Conservation (phyloP, 2,888 invertebrate genomes). For the Ecliptopera silaceata region DNA sequence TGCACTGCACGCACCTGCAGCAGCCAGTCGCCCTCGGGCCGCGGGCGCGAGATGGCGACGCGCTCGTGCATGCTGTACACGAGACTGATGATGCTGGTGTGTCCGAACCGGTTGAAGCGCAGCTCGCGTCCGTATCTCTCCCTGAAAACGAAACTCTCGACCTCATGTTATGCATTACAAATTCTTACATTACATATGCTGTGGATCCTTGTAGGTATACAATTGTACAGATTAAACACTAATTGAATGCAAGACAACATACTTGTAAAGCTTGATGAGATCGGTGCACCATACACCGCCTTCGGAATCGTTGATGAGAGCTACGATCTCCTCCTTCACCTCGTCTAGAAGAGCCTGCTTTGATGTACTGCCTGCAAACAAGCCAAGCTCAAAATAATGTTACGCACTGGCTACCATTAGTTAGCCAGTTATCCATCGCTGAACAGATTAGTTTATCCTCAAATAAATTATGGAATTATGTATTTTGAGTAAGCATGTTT, state of each 20-base stretch:
- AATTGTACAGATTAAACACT: too few species aligned
- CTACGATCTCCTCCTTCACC: conserved; percentile 52
- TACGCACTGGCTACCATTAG: too few species aligned
- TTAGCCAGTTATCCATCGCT: too few species aligned
- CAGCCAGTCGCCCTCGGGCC: conserved; percentile 48
- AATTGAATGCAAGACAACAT: too few species aligned
- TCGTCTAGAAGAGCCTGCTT: conserved; percentile 49
- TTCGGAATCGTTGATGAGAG: conserved; percentile 58
- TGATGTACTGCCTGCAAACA: conserved; percentile 48
- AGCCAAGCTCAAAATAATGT: too few species aligned
- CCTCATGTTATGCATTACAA: too few species aligned
- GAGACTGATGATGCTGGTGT: conserved; percentile 58
- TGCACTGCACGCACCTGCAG: conserved; percentile 30
- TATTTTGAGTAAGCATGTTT: too few species aligned
- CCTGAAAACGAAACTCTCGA: conserved; percentile 39
- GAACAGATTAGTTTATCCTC: too few species aligned
- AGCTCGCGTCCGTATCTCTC: conserved; percentile 61
- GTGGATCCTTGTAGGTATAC: neutral
- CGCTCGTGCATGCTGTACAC: conserved; percentile 47
- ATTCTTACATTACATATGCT: neutral
- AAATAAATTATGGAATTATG: too few species aligned
- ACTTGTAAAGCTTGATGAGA: conserved; percentile 72
- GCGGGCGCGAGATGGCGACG: conserved; percentile 39
- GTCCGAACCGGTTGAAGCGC: conserved; percentile 58
- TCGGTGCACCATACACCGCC: conserved; percentile 76